phyloP scores from a whole-genome alignment of 2,113 vertebrate species.

The Anoplopoma fimbria region DNA sequence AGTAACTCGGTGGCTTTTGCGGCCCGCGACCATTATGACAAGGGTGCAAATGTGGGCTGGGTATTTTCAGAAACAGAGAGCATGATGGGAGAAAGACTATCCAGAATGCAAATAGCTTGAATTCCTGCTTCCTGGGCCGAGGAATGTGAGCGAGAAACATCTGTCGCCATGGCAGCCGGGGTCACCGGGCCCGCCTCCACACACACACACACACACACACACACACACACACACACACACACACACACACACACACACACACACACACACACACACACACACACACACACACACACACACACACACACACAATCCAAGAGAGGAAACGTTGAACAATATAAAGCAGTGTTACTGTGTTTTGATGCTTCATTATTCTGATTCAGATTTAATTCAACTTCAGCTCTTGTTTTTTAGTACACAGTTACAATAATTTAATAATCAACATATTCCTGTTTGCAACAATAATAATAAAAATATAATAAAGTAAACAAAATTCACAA shows the following conservation, averaged over 20 bases:
- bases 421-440: no score
- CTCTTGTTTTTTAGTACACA: no score
- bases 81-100: conserved; percentile 18
- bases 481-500: no score
- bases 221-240: conserved; percentile 7
- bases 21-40: conserved; percentile 56
- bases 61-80: conserved; percentile 60
- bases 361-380: no score
- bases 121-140: conserved; percentile 78
- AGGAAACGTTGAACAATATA: conserved; percentile 27
- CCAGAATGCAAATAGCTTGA: conserved; percentile 76
- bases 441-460: no score
- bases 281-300: conserved; percentile 9
- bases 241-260: conserved; percentile 8
- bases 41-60: conserved; percentile 64
- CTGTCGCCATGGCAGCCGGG: conserved; percentile 81
- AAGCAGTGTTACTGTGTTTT: not conserved
- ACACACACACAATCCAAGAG: conserved; percentile 5
- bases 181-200: conserved; percentile 66
- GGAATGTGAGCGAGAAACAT: conserved; percentile 81
- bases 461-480: no score
- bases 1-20: conserved; percentile 48
- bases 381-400: no score
- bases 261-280: conserved; percentile 8
- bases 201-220: conserved; percentile 17